phyloP scores from a whole-genome alignment of 2,797 vertebrate species.

The Propithecus perrieri region DNA sequence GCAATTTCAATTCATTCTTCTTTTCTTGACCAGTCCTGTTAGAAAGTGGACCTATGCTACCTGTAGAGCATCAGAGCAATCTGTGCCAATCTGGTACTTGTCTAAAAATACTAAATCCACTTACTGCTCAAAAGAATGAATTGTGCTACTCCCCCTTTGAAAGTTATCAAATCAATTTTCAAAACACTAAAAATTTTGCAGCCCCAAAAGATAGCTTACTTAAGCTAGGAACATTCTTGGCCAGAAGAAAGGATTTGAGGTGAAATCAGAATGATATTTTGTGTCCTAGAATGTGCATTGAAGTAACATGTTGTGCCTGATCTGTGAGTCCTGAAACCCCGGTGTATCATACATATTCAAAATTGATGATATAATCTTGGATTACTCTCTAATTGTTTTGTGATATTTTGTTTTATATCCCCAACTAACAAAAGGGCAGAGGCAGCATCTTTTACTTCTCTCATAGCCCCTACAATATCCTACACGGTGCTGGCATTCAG shows the following conservation, averaged over 20 bases:
- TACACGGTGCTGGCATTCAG: not conserved
- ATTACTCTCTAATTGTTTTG: slow-evolving; percentile 24
- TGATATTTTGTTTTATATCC: not conserved
- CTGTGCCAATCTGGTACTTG: not conserved
- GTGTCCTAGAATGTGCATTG: not conserved
- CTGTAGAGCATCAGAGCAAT: not conserved
- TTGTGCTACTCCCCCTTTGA: not conserved
- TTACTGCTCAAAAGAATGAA: not conserved
- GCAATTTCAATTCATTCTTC: not conserved
- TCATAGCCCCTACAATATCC: not conserved
- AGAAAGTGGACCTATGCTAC: not conserved
- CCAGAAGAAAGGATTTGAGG: not conserved
- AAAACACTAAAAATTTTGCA: slow-evolving; percentile 18
- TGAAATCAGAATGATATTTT: not conserved
- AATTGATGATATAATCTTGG: not conserved
- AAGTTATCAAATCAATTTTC: slow-evolving; percentile 8
- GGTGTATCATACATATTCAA: not conserved
- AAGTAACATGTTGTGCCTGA: not conserved
- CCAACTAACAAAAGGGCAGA: not conserved
- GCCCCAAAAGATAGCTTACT: not conserved
- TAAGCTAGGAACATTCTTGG: not conserved
- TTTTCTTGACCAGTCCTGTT: not conserved
- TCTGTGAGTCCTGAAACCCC: not conserved
- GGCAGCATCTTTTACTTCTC: not conserved
- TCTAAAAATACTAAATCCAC: slow-evolving; percentile 41